Evolutionary conservation across 2,797 vertebrate species (phyloP).

Genomic region (Enteromius viviparus): DNA sequence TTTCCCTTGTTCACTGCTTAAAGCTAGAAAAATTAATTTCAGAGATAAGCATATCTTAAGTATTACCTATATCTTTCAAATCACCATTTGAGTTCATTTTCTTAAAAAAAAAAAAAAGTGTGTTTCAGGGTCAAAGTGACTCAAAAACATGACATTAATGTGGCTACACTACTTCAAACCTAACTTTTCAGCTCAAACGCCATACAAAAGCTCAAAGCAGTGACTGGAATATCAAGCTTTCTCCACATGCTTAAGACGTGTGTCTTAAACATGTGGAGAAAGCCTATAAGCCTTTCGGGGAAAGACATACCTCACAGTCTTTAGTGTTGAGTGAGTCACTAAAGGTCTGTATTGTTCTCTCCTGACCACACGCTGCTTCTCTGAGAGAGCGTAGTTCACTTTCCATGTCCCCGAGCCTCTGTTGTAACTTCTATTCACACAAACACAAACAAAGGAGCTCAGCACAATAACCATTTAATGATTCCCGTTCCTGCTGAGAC

Average conservation of each 20-base stretch:
- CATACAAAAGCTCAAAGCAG: background rate
- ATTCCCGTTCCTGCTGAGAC: constrained; percentile 8
- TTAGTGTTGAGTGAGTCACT: constrained; percentile 80
- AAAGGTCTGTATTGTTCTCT: constrained; percentile 82
- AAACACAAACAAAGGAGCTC: constrained; percentile 20
- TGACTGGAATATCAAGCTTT: too few species aligned
- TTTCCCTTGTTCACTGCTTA: background rate
- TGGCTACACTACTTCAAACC: background rate
- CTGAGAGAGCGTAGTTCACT: constrained; percentile 78
- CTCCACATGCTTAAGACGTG: too few species aligned
- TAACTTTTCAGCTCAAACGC: background rate
- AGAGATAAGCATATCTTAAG: background rate
- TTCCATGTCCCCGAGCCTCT: constrained; percentile 83
- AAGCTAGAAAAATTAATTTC: background rate
- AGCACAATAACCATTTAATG: constrained; percentile 15
- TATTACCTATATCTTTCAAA: background rate
- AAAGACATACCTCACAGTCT: constrained; percentile 82
- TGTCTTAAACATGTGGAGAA: background rate
- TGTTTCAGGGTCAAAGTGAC: background rate
- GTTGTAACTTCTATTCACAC: constrained; percentile 83
- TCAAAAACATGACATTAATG: background rate
- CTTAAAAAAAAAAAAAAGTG: background rate
- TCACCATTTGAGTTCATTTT: background rate
- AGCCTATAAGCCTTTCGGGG: background rate
- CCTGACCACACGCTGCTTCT: constrained; percentile 83